Conservation (phyloP, 2,113 vertebrate species). For the Nothocercus julius region DNA sequence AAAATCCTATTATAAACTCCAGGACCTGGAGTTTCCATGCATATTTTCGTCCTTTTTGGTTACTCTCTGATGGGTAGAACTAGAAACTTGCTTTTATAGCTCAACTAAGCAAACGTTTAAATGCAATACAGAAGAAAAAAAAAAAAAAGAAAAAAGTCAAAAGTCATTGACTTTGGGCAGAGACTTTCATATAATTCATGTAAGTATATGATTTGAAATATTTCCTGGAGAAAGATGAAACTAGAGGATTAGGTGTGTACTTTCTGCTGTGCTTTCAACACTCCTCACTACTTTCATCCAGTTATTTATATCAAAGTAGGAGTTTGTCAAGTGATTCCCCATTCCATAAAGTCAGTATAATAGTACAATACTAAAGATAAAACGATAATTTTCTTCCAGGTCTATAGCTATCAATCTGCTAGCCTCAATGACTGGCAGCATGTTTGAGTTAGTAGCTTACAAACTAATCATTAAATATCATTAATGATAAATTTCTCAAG, state of each 20-base stretch:
- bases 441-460: not conserved
- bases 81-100: not conserved
- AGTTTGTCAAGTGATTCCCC: not conserved
- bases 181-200: not conserved
- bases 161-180: not conserved
- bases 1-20: constrained; percentile 49
- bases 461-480: not conserved
- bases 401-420: not conserved
- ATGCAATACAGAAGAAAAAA: not conserved
- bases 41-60: not conserved
- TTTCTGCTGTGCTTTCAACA: not conserved
- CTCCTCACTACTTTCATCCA: not conserved
- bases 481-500: not conserved
- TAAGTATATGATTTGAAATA: not conserved
- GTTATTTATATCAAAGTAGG: not conserved
- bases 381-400: not conserved
- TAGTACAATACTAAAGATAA: not conserved
- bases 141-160: not conserved
- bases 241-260: not conserved
- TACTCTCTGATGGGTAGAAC: not conserved
- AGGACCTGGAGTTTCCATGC: constrained; percentile 8
- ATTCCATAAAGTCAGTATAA: not conserved
- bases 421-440: not conserved
- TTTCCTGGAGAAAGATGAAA: not conserved
- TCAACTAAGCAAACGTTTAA: not conserved